Conservation (phyloP, 92 coral and sea anemone species). For the Epizoanthus ramosus region DNA sequence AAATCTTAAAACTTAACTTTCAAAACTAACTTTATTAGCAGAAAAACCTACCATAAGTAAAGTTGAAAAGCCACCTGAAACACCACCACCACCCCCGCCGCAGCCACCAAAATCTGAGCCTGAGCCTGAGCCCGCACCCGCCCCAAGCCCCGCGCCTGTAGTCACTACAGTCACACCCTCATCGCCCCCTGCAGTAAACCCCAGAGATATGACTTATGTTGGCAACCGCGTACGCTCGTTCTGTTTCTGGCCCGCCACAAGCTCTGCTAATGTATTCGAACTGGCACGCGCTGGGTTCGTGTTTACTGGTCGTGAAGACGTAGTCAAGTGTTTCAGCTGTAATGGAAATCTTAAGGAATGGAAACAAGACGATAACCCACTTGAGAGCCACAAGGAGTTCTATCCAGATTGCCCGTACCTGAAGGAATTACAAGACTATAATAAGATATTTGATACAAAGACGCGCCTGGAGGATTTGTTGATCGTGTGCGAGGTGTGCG, state of each 20-base stretch:
- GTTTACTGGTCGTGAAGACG: slow-evolving; percentile 95
- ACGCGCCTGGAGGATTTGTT: slow-evolving; percentile 82
- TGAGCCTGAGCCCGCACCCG: slow-evolving; percentile 45
- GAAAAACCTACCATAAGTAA: slow-evolving; percentile 19
- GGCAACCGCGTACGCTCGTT: slow-evolving; percentile 90
- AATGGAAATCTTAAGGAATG: slow-evolving; percentile 96
- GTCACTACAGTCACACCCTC: slow-evolving; percentile 57
- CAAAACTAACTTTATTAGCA: slow-evolving; percentile 3
- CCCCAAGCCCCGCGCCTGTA: slow-evolving; percentile 54
- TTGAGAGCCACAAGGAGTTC: slow-evolving; percentile 84
- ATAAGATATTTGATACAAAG: slow-evolving; percentile 63
- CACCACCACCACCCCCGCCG: slow-evolving; percentile 43
- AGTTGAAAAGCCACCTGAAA: slow-evolving; percentile 53
- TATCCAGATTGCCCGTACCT: slow-evolving; percentile 92
- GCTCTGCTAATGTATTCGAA: slow-evolving; percentile 94
- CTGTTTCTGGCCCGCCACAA: slow-evolving; percentile 94
- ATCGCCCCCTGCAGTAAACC: slow-evolving; percentile 57
- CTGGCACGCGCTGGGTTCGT: slow-evolving; percentile 97
- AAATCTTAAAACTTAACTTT: slow-evolving; percentile 6
- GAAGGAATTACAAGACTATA: slow-evolving; percentile 55
- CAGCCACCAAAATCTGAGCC: slow-evolving; percentile 57
- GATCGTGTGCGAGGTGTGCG: slow-evolving; percentile 82
- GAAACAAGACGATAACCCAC: slow-evolving; percentile 89
- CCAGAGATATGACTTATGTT: slow-evolving; percentile 65
- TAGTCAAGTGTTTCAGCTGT: slow-evolving; percentile 95